phyloP scores from a whole-genome alignment of 1,140 invertebrate species.

The Hestina assimilis region DNA sequence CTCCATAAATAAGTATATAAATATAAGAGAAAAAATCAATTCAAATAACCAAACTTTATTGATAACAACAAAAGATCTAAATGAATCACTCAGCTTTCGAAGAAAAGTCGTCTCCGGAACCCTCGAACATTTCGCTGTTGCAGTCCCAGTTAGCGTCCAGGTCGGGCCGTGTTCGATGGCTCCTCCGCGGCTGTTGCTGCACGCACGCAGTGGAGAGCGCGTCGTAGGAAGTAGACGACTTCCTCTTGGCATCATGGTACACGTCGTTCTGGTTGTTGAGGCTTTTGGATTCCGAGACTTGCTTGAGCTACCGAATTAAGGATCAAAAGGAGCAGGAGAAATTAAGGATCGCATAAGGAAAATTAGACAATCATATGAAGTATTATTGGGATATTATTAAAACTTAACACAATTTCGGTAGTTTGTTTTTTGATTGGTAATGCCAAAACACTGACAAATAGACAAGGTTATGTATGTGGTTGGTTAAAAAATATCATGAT shows the following conservation, averaged over 20 bases:
- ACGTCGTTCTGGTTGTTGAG: constrained; percentile 23
- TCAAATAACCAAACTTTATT: background rate
- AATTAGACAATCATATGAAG: too few species aligned
- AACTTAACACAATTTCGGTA: too few species aligned
- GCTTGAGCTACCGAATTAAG: constrained; percentile 38
- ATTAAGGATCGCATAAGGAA: too few species aligned
- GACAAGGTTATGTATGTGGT: too few species aligned
- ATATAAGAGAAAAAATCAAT: background rate
- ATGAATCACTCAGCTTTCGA: constrained; percentile 11
- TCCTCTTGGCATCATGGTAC: constrained; percentile 21
- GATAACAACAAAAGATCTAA: background rate
- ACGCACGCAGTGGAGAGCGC: constrained; percentile 36
- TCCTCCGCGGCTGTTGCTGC: constrained; percentile 34
- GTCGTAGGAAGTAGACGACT: constrained; percentile 29
- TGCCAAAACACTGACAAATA: too few species aligned
- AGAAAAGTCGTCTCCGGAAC: constrained; percentile 34
- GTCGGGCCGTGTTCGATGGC: constrained; percentile 16
- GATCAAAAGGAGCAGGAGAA: too few species aligned
- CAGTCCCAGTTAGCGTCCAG: constrained; percentile 13
- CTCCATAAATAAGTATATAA: too few species aligned
- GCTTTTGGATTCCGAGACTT: constrained; percentile 26
- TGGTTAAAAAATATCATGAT: too few species aligned
- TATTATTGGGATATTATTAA: too few species aligned
- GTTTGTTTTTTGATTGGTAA: too few species aligned
- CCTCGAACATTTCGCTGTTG: constrained; percentile 10